These are phyloP conservation scores for Ormyrus thymus DNA, from an alignment of 2,888 invertebrate genomes.

Conservation along the genomic window DNA sequence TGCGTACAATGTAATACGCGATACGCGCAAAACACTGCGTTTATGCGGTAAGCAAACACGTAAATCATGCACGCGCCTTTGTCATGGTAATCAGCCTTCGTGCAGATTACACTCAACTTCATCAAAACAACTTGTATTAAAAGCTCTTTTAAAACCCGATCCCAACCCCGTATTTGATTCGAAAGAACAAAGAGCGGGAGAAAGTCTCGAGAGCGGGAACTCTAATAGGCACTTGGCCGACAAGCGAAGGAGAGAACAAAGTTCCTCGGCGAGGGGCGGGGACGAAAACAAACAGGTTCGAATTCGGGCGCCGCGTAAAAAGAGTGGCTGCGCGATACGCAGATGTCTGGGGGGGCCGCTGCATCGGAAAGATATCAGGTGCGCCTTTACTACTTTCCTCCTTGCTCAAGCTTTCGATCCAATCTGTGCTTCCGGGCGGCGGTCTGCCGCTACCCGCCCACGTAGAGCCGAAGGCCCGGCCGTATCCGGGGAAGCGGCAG, in stretches of 20 bases:
- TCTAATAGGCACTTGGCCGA: too few species aligned
- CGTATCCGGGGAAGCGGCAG: conserved; percentile 29
- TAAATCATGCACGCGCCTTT: conserved; percentile 38
- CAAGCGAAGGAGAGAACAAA: too few species aligned
- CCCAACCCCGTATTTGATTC: too few species aligned
- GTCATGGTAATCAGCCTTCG: conserved; percentile 43
- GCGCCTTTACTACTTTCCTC: conserved; percentile 17
- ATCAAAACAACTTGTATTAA: conserved; percentile 6
- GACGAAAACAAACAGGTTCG: too few species aligned
- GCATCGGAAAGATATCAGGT: conserved; percentile 49
- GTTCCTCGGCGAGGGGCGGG: too few species aligned
- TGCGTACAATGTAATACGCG: background rate
- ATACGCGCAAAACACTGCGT: conserved; percentile 4
- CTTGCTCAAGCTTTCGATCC: conserved; percentile 45
- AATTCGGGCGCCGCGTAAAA: too few species aligned
- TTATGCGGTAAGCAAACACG: conserved; percentile 12
- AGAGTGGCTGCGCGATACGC: background rate
- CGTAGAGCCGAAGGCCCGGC: background rate
- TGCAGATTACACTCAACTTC: conserved; percentile 5
- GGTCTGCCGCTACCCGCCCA: conserved; percentile 28
- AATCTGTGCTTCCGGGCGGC: conserved; percentile 48
- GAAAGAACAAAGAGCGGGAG: too few species aligned
- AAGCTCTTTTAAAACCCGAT: too few species aligned
- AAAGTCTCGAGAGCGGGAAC: too few species aligned
- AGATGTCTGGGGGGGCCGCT: conserved; percentile 8